Conservation (phyloP, 2,888 invertebrate genomes). For the Agrypnus murinus region DNA sequence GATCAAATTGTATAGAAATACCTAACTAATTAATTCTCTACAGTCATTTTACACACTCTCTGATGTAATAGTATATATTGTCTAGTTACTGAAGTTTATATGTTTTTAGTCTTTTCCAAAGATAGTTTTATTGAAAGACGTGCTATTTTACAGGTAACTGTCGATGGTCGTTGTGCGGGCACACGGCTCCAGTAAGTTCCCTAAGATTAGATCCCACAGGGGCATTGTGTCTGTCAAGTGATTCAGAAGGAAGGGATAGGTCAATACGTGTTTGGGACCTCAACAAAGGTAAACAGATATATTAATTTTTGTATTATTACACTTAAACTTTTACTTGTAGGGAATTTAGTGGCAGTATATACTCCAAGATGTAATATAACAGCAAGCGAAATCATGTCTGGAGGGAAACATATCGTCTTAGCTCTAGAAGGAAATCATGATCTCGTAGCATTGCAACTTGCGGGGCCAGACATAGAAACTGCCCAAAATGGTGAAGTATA, state of each 20-base stretch:
- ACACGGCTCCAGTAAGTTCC: slow-evolving; percentile 84
- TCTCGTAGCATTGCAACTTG: slow-evolving; percentile 79
- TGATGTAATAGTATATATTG: too few species aligned
- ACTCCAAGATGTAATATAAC: slow-evolving; percentile 84
- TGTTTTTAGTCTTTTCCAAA: too few species aligned
- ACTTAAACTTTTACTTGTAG: slow-evolving; percentile 72
- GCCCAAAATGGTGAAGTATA: slow-evolving; percentile 67
- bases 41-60: too few species aligned
- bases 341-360: slow-evolving; percentile 85
- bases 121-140: too few species aligned
- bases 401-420: slow-evolving; percentile 81
- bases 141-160: slow-evolving; percentile 80
- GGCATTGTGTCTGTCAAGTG: slow-evolving; percentile 83
- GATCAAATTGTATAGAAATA: too few species aligned
- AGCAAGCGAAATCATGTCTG: slow-evolving; percentile 84
- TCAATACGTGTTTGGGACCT: slow-evolving; percentile 89
- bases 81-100: too few species aligned
- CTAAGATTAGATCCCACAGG: slow-evolving; percentile 84
- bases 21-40: too few species aligned
- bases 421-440: slow-evolving; percentile 80
- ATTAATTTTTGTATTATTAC: not conserved
- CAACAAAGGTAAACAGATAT: slow-evolving; percentile 85
- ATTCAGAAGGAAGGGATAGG: slow-evolving; percentile 81
- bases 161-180: slow-evolving; percentile 84
- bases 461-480: slow-evolving; percentile 64